phyloP scores from a whole-genome alignment of 2,888 invertebrate genomes.

The Schrankia costaestrigalis region DNA sequence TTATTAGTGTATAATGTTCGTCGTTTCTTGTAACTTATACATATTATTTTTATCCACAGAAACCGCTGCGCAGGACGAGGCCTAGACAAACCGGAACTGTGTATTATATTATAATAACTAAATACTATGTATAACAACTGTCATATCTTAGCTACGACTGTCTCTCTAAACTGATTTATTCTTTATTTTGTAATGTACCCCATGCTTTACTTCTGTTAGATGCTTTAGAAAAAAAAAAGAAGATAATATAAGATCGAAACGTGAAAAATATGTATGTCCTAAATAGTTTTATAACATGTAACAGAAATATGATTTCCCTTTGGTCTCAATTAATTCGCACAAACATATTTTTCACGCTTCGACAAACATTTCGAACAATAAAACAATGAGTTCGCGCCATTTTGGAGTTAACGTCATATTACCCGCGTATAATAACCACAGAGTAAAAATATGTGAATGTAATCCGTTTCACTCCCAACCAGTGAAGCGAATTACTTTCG shows the following conservation, averaged over 20 bases:
- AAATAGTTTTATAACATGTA: no score
- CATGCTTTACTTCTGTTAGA: slow-evolving; percentile 1
- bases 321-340: neutral
- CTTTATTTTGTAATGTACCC: slow-evolving; percentile 11
- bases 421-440: no score
- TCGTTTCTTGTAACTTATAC: no score
- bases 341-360: slow-evolving; percentile 5
- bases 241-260: slow-evolving; percentile 1
- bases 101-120: slow-evolving; percentile 36
- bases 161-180: slow-evolving; percentile 33
- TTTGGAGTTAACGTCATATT: slow-evolving; percentile 7
- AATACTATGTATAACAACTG: slow-evolving; percentile 39
- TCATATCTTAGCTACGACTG: slow-evolving; percentile 47
- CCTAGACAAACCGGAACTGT: slow-evolving; percentile 61
- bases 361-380: neutral
- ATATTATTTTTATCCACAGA: slow-evolving; percentile 37
- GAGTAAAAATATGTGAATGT: slow-evolving; percentile 16
- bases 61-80: slow-evolving; percentile 59
- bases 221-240: no score
- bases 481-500: slow-evolving; percentile 44
- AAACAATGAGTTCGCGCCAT: slow-evolving; percentile 14
- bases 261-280: slow-evolving; percentile 6
- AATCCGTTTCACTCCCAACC: slow-evolving; percentile 52
- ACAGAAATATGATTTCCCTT: slow-evolving; percentile 6
- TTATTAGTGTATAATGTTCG: no score